Percentiles rank a stretch among this genome's conserved stretches.
phyloP scores from a whole-genome alignment of 2,113 vertebrate genomes.

The Corythornis madagascariensis region DNA sequence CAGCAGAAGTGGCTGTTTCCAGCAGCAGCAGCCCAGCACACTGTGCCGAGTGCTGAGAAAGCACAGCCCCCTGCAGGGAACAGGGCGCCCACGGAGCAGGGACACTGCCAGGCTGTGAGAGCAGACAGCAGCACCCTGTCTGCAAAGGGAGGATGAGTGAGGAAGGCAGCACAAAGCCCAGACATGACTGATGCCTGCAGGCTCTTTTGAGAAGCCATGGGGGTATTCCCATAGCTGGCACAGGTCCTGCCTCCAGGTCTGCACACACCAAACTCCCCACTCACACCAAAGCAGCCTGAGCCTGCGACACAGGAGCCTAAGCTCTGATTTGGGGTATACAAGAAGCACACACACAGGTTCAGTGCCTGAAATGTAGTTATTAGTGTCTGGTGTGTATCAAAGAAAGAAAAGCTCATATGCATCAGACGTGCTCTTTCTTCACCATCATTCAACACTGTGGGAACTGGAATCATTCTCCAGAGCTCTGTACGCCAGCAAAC shows the following conservation, averaged over 20 bases:
- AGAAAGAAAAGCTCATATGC: not conserved
- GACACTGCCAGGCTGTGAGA: not conserved
- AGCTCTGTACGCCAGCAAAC: not conserved
- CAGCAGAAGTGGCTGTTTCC: not conserved
- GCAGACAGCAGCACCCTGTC: not conserved
- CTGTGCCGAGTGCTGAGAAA: not conserved
- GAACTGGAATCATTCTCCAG: not conserved
- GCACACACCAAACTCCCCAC: not conserved
- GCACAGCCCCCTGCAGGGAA: not conserved
- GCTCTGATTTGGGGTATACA: not conserved
- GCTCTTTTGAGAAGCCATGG: not conserved
- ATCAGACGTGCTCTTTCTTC: not conserved
- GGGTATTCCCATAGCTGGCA: not conserved
- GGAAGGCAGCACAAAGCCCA: not conserved
- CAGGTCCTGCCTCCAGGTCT: not conserved
- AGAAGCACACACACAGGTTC: not conserved
- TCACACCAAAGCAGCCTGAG: not conserved
- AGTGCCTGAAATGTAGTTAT: not conserved
- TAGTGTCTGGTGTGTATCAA: not conserved
- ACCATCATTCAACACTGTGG: not conserved
- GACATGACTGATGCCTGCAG: not conserved
- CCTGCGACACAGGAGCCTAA: not conserved
- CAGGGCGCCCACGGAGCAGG: not conserved
- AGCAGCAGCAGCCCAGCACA: not conserved
- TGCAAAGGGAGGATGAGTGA: not conserved